Evolutionary conservation across 2,888 invertebrate species (phyloP), one percentile per base, ranked within the genome.

Genomic region (Perithous albicinctus): DNA sequence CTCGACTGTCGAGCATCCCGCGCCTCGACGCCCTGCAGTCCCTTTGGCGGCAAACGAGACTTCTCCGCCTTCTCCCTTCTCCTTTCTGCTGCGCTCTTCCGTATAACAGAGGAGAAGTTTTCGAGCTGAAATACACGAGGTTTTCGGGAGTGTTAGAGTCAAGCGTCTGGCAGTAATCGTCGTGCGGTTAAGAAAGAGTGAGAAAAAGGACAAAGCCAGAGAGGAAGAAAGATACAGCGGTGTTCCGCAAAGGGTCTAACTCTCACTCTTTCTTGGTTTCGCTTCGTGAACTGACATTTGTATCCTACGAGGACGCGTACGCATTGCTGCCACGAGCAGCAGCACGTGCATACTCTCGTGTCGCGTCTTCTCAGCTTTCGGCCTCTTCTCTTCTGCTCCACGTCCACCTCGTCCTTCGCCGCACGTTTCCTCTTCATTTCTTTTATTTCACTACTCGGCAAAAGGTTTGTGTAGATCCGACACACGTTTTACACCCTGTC

Each of bases 21-120:
- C 43, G 70, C 43, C 70, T 70, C 70, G 80, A 78, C 81, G 77
- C 75, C n/a, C 61, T 51, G 78, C 81, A 15, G 69, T 78, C 73
- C 78, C 79, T 82, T 84, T 84, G 84, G 82, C 81, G 78, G 82
- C 76, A 59, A 72, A 48, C 74, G 51, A 77, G 80, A 81, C 75
- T 80, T 61, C 84, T 84, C 76, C 78, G 78, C 84, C 79, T 75
- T 67, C 29, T 74, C 69, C 43, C 48, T 63, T 23, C 63, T 23
- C 46, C 61, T 59, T 20, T 15, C 56, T 26, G 43, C 54, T 59
- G 72, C 67, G 23, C 63, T 82, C 67, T 59, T 56, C 38, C 51
- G 41, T 70, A 41, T 48, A 72, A 64, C 74, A 66, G 74, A 72
- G 75, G 56, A 59, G 15, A 66, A 77, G 70, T 80, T 66, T n/a